Conservation (phyloP, 2,797 vertebrate species). For the Mormyrus proboscirostris region DNA sequence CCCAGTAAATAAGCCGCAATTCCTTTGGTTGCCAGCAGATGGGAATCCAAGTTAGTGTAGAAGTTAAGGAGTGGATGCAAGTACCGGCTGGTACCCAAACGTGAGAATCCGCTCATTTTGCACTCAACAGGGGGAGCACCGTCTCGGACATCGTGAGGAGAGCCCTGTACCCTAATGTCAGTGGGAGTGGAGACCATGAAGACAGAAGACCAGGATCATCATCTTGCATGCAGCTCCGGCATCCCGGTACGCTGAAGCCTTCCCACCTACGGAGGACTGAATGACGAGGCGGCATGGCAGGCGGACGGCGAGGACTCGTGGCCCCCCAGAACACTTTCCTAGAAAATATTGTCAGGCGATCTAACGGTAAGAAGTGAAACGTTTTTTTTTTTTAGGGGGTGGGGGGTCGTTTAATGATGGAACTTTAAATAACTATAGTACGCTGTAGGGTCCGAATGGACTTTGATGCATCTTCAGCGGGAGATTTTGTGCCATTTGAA, state of each 20-base stretch:
- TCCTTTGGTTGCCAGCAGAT: slow-evolving; percentile 18
- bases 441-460: not conserved
- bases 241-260: slow-evolving; percentile 34
- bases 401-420: not conserved
- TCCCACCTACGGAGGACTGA: slow-evolving; percentile 40
- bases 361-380: slow-evolving; percentile 75
- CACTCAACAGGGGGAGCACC: slow-evolving; percentile 32
- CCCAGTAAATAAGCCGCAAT: not conserved
- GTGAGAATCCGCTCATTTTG: not conserved
- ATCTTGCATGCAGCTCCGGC: slow-evolving; percentile 36
- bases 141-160: slow-evolving; percentile 30
- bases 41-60: slow-evolving; percentile 19
- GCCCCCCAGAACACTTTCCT: slow-evolving; percentile 97
- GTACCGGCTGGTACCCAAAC: slow-evolving; percentile 4
- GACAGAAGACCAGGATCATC: slow-evolving; percentile 42
- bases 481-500: not conserved
- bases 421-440: not conserved
- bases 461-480: not conserved
- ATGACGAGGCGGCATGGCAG: slow-evolving; percentile 78
- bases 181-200: slow-evolving; percentile 54
- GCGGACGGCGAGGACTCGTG: slow-evolving; percentile 90
- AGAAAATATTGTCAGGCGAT: slow-evolving; percentile 94
- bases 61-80: not conserved
- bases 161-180: slow-evolving; percentile 44
- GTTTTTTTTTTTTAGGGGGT: too few species aligned